phyloP scores from a whole-genome alignment of 2,797 vertebrate species.

The Bothrops alternatus region DNA sequence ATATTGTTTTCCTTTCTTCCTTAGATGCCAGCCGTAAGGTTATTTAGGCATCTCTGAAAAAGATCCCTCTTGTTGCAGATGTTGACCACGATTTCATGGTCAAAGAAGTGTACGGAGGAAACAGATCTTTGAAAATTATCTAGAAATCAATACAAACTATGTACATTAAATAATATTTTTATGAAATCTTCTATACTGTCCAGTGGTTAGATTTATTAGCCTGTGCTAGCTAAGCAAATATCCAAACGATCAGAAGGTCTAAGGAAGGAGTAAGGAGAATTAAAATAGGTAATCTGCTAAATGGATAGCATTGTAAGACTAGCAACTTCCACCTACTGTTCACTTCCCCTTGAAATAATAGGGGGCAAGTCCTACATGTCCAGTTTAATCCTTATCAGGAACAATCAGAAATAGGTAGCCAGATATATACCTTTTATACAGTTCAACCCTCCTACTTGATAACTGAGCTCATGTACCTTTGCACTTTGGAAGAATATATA shows the following conservation, averaged over 20 bases:
- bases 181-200: background rate
- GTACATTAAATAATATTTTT: fast-evolving
- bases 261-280: background rate
- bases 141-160: background rate
- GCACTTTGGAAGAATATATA: background rate
- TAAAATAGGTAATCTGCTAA: background rate
- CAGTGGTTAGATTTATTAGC: background rate
- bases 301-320: background rate
- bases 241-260: background rate
- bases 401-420: background rate
- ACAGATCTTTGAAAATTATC: background rate
- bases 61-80: background rate
- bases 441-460: background rate
- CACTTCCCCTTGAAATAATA: background rate
- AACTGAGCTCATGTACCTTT: background rate
- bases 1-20: fast-evolving
- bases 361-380: background rate
- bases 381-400: background rate
- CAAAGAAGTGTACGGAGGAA: background rate
- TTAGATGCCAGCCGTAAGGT: background rate
- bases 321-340: background rate
- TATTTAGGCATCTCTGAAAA: background rate
- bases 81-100: background rate
- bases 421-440: background rate
- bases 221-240: background rate